These are phyloP conservation scores for Aphelocoma californica DNA, from an alignment of 2,797 vertebrate genomes.

Conservation along the genomic window DNA sequence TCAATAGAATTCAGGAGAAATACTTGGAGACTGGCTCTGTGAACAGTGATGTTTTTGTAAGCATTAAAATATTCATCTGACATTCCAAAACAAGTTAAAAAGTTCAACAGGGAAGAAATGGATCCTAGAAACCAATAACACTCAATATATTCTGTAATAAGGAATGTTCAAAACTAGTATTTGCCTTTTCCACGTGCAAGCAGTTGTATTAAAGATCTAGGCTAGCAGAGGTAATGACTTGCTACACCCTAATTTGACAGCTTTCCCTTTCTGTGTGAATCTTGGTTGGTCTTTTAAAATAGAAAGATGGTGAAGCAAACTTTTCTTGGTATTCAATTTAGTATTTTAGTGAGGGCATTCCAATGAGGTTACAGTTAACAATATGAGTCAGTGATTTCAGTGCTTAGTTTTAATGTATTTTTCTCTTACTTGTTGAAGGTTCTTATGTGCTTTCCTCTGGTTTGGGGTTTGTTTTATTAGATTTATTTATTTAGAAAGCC, in stretches of 20 bases:
- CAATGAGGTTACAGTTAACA: constrained; percentile 52
- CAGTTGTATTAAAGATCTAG: constrained; percentile 29
- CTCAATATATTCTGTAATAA: not conserved
- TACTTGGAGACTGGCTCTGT: not conserved
- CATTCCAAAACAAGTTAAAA: not conserved
- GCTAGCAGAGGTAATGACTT: constrained; percentile 14
- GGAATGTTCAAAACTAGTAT: not conserved
- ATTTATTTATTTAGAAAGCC: not conserved
- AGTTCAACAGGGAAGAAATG: not conserved
- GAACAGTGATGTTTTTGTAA: not conserved
- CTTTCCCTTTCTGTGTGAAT: constrained; percentile 41
- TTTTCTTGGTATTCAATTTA: constrained; percentile 27
- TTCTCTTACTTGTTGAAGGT: not conserved
- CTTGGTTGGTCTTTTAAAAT: constrained; percentile 55
- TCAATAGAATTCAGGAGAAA: not conserved
- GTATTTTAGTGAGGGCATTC: not conserved
- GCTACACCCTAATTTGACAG: not conserved
- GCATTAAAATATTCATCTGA: not conserved
- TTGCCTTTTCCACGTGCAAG: not conserved
- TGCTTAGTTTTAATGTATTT: not conserved
- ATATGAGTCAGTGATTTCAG: constrained; percentile 40
- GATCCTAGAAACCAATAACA: not conserved
- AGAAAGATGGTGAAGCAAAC: constrained; percentile 45
- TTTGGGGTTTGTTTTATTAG: not conserved
- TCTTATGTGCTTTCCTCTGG: not conserved